Base-by-base conservation (phyloP, 2,888 invertebrate genomes). In the Lepidocyrtoides sp. region DNA sequence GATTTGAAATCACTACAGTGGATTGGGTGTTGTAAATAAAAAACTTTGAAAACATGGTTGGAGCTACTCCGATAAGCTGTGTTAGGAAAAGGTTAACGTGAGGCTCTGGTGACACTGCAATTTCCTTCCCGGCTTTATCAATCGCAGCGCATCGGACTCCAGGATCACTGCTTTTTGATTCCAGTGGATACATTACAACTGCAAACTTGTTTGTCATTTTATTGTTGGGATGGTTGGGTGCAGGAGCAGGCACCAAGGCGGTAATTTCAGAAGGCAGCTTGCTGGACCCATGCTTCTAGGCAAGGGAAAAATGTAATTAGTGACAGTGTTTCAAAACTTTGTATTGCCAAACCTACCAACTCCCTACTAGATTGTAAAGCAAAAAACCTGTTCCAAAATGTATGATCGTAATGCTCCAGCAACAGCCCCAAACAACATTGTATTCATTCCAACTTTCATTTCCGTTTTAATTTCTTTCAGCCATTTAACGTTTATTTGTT, bases 161-260 rank as follows among this genome's bases (percentile, higher is more conserved):
- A 0, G 91, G 90, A 44, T 93, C 90, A 17, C 51, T 48, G 14
- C 81, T 87, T 63, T 83, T 86, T 7, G 54, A 84, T 57, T 93
- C 89, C 26, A 94, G 63, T 4, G 92, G 93, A 48, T 91, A 92
- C 44, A 92, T 54, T 0, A 94, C 87, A 20, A 93, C 89, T 14
- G 92, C 91, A 79, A 94, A 94, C 81, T 94, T 94, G 51, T 94
- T 94, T 23, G 92, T 91, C 91, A 94, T 90, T 72, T 63, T 66
- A 57, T 93, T 69, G 85, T 93, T 92, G 0, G 93, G 93, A 72
- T 94, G 93, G 83, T 92, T 93, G 4, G 93, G 92, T 17, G 93
- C 93, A 17, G 93, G 93, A 17, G 93, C 91, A 8, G 93, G 93
- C 36, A 94, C 93, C 2, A 94, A 75, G 0, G 93, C 90, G 10